Evolutionary conservation across 2,888 invertebrate species (phyloP).

Genomic region (Hylaea fasciaria): DNA sequence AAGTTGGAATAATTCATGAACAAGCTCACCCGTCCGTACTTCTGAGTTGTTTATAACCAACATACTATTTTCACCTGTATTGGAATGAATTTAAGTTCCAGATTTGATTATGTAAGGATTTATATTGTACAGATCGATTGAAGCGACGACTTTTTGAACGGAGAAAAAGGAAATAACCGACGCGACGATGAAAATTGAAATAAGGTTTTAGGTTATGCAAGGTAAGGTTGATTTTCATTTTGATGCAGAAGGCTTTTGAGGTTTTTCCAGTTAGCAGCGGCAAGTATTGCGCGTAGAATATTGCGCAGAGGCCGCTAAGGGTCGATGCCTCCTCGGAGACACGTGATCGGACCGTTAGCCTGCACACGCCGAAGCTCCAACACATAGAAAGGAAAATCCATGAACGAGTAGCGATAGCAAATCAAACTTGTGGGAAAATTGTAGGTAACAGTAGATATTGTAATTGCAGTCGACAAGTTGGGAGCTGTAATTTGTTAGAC

Average conservation of each 20-base stretch:
- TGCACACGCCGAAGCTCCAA: slow-evolving; percentile 71
- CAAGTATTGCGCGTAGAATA: slow-evolving; percentile 77
- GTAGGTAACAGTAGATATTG: slow-evolving; percentile 16
- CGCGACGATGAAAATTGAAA: not conserved
- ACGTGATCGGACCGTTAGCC: slow-evolving; percentile 82
- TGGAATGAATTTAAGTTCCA: slow-evolving; percentile 45
- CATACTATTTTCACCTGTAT: slow-evolving; percentile 49
- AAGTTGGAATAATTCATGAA: not conserved
- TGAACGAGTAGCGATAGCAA: slow-evolving; percentile 64
- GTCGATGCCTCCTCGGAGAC: slow-evolving; percentile 81
- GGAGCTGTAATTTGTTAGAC: not conserved
- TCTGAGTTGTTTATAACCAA: slow-evolving; percentile 19
- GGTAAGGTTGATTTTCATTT: slow-evolving; percentile 40
- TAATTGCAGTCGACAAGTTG: no score
- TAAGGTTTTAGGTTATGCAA: not conserved
- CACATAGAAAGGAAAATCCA: slow-evolving; percentile 75
- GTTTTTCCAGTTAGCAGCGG: slow-evolving; percentile 40
- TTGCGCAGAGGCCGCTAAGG: slow-evolving; percentile 81
- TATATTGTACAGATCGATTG: slow-evolving; percentile 61
- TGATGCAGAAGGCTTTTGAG: slow-evolving; percentile 33
- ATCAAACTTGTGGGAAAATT: slow-evolving; percentile 40
- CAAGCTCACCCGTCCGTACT: slow-evolving; percentile 39
- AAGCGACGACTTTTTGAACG: slow-evolving; percentile 48
- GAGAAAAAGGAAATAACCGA: slow-evolving; percentile 1
- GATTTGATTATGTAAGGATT: slow-evolving; percentile 48